Percentiles rank a stretch among this genome's conserved stretches.
These are phyloP conservation scores for Dromas ardeola DNA, from an alignment of 2,113 vertebrate species.

Conservation along the genomic window DNA sequence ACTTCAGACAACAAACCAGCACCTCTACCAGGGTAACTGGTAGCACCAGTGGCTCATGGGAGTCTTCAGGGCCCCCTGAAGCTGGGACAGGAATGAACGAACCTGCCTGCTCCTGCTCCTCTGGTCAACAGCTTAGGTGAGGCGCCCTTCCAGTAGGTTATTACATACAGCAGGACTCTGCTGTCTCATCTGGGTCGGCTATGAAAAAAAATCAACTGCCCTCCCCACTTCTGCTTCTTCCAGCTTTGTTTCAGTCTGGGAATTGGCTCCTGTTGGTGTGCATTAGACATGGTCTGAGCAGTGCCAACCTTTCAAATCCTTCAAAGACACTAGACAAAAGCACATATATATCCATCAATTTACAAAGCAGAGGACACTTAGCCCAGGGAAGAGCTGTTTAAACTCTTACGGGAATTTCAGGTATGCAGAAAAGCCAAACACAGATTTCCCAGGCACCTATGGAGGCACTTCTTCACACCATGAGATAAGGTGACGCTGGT, in stretches of 20 bases:
- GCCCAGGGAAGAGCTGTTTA: neutral
- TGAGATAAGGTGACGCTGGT: neutral
- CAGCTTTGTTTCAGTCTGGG: neutral
- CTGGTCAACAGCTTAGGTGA: neutral
- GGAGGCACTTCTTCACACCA: neutral
- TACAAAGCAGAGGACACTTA: neutral
- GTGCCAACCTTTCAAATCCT: neutral
- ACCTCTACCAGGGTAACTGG: neutral
- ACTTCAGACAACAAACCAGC: neutral
- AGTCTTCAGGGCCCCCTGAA: neutral
- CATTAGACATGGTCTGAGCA: neutral
- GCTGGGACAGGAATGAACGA: neutral
- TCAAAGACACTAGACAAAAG: neutral
- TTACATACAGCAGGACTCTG: neutral
- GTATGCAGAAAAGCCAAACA: neutral
- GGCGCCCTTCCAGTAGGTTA: neutral
- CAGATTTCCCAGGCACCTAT: neutral
- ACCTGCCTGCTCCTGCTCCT: neutral
- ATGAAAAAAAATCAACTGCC: neutral
- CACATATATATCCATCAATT: neutral
- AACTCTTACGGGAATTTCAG: neutral
- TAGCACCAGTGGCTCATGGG: neutral
- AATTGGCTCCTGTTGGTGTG: neutral
- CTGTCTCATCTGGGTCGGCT: neutral
- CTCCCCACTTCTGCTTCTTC: neutral